A percentile compares a stretch with the other conserved stretches of the same genome.
phyloP scores from a whole-genome alignment of 2,888 invertebrate genomes.

The Andrena haemorrhoa region DNA sequence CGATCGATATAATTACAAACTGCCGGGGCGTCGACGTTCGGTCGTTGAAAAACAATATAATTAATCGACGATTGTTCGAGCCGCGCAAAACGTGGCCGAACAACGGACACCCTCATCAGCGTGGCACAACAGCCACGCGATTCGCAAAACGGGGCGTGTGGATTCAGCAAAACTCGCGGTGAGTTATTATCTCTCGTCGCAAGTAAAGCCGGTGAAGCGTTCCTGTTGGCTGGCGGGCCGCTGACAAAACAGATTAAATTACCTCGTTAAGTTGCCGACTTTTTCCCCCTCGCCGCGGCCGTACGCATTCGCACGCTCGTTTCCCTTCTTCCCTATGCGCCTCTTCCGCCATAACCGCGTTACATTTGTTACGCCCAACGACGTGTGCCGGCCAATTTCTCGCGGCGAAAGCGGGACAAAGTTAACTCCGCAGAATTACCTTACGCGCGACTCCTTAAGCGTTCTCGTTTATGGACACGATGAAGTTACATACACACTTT shows the following conservation, averaged over 20 bases:
- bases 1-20: slow-evolving; percentile 1
- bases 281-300: slow-evolving; percentile 41
- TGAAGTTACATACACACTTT: too few relatives aligned
- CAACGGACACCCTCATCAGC: slow-evolving; percentile 5
- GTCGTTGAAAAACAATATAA: slow-evolving; percentile 22
- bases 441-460: background rate
- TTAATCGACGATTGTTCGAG: slow-evolving; percentile 32
- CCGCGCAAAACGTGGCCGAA: background rate
- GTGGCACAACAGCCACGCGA: background rate
- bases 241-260: slow-evolving; percentile 69
- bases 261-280: slow-evolving; percentile 62
- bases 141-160: slow-evolving; percentile 31
- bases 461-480: background rate
- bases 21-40: slow-evolving; percentile 9
- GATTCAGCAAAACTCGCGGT: slow-evolving; percentile 61
- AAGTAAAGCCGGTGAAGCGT: slow-evolving; percentile 53
- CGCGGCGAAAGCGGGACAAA: slow-evolving; percentile 6
- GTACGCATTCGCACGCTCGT: slow-evolving; percentile 48
- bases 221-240: slow-evolving; percentile 35
- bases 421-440: background rate
- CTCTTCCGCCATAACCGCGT: slow-evolving; percentile 8
- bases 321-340: slow-evolving; percentile 28
- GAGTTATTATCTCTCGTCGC: slow-evolving; percentile 64
- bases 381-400: slow-evolving; percentile 29
- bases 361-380: slow-evolving; percentile 54